Conservation (phyloP, 2,888 invertebrate species). For the Spodoptera exigua region DNA sequence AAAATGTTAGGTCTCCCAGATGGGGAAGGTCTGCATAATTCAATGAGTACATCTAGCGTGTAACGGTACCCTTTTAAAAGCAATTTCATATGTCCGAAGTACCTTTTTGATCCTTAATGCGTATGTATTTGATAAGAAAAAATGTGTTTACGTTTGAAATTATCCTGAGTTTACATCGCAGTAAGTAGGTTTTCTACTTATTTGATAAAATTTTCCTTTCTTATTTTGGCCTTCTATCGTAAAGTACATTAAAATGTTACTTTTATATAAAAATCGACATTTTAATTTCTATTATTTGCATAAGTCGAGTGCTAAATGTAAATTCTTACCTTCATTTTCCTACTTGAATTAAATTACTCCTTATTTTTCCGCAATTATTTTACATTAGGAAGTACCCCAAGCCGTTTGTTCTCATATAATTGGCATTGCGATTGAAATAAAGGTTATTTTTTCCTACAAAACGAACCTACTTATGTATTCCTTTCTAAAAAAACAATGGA, state of each 20-base stretch:
- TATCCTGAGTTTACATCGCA: not conserved
- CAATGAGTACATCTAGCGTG: constrained; percentile 43
- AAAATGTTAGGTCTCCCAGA: constrained; percentile 41
- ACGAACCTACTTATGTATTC: constrained; percentile 3
- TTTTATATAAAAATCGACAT: no score
- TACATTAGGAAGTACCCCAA: no score
- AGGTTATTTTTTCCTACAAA: no score
- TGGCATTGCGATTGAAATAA: no score
- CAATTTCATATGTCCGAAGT: constrained; percentile 37
- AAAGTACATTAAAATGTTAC: no score
- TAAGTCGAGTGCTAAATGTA: no score
- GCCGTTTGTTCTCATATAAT: no score
- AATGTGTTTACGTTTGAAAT: not conserved
- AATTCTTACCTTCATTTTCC: no score
- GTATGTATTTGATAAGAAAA: constrained; percentile 13
- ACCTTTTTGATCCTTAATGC: constrained; percentile 30
- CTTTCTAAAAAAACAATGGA: constrained; percentile 9
- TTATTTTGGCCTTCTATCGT: no score
- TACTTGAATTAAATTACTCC: no score
- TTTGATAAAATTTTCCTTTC: not conserved
- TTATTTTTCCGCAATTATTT: no score
- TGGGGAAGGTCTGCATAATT: constrained; percentile 49
- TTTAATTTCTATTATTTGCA: no score
- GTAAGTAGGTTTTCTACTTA: not conserved
- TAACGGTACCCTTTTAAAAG: constrained; percentile 46